Evolutionary conservation across 2,113 vertebrate species (phyloP), one percentile per base, ranked within the genome.

Genomic region (Hippocampus comes): DNA sequence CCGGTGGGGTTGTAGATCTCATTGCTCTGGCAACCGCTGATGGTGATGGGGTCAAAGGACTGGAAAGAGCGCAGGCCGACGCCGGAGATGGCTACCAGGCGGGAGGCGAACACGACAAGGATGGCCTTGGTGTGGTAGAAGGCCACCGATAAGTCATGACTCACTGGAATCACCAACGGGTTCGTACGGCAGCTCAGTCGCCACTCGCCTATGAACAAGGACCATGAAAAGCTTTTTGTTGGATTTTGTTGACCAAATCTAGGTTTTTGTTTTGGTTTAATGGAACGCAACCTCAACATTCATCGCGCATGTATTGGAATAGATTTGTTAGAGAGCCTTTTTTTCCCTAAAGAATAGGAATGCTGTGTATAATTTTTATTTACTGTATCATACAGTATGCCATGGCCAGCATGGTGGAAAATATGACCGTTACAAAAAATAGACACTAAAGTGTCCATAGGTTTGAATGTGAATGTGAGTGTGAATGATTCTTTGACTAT

Each of bases 11-110:
- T 99, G 93, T 99, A 98, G 89, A 97, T 97, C 94, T 99, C 95
- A 83, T 97, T 96, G 90, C 93, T 95, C 92, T 97, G 96, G 92
- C 97, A 99, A 91, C 95, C 94, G 84, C 95, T 98, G 91, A 99
- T 96, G 81, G 96, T 96, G 93, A 99, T 95, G 64, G 96, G 97
- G 93, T 99, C 97, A 88, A 99, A 99, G 91, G 95, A 96, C 92
- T 98, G 95, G 92, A 99, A 99, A 86, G 97, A 98, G 83, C 97
- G 96, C 84, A 99, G 91, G 89, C 95, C 97, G 80, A 99, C 94
- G 74, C 97, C 97, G 0, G 97, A 99, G 93, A 99, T 95, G 86
- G 97, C 97, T 78, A 99, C 95, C 68, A 95, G 91, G 71, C 88
- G 89, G 38, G 95, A 99, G 78, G 91, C 92, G 87, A 99, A 99